Base-by-base conservation (phyloP, 2,113 vertebrate genomes). In the Microcebus jonahi region DNA sequence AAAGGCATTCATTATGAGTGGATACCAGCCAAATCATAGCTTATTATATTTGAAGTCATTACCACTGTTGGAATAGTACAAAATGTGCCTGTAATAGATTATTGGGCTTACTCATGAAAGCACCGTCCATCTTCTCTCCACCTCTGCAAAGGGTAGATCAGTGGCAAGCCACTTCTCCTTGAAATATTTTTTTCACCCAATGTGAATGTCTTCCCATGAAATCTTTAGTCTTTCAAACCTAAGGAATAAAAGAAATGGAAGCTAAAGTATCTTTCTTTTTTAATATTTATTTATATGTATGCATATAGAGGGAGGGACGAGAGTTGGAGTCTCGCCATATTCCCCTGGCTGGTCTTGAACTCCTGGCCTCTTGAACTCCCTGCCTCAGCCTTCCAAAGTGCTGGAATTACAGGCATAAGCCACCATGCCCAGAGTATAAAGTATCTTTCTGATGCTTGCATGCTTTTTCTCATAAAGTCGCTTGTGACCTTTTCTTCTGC, bases 151-250 rank as follows among this genome's bases (percentile, higher is more conserved):
- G 27, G 1, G 13, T 21, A 80, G 21, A 57, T 70, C 23, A 63
- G 50, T 70, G 36, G 36, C 45, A 88, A 88, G 48, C 42, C 45
- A 42, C 31, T 55, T 25, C 48, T 90, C 61, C 70, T 87, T 85
- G 31, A 91, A 79, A 36, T 73, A 45, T 34, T 88, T 81, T 73
- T 79, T 93, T 39, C 25, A 65, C 39, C 2, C 59, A 94, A 4
- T 42, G 0, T 84, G 81, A 59, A 12, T 76, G 18, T 91, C 75
- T 90, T 95, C 48, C 39, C 25, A 23, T 92, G 42, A 80, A 95
- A 75, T 53, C 11, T 83, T 81, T 83, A 42, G 39, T 82, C 53
- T 90, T 61, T 94, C 29, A 88, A 92, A 75, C 20, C n/a, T 93
- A 61, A 92, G 36, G 34, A 90, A 94, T 68, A n/a, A 87, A 70